Base-by-base conservation (phyloP, 1,140 invertebrate genomes). In the Palaemon carinicauda region DNA sequence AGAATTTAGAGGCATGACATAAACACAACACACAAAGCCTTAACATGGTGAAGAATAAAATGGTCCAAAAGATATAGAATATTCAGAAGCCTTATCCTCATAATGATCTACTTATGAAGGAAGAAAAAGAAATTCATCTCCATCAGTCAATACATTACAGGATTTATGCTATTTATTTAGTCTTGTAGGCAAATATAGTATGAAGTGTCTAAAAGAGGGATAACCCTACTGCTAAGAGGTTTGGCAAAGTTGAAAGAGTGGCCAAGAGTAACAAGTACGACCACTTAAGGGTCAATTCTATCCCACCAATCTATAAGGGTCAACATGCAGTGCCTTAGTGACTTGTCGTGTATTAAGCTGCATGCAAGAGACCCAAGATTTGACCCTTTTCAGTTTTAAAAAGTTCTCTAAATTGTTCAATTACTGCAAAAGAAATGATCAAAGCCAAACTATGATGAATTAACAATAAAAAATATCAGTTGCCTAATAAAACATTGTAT, bases 311-410 rank as follows among this genome's bases (percentile, higher is more conserved):
- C 77, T 80, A 54, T 41, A 17, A 54, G 29, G 60, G 77, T 60
- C 52, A 56, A 53, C 77, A 80, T 80, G 77, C 77, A 80, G 77
- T 80, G 77, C 77, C n/a, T 69, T 41, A 75, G 73, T 75, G 33
- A 75, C 73, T 50, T 75, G 51, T 29, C 10, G 77, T 80, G 77
- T 27, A 53, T 15, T 54, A 80, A 80, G 77, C 77, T 80, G 52
- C 77, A 80, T 80, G 77, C 77, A 80, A 53, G 77, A 53, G 31
- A 80, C 77, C 77, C 77, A 80, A 80, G 77, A 80, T 80, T 80
- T 80, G 77, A 80, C 77, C 75, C 75, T 53, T 52, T 29, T 4
- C 29, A 78, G 19, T 15, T 54, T 27, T 14, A 78, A 78, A 12
- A 41, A 41, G 41, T 9, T 41, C 12, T 12, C 41, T 41, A 41